A percentile compares a stretch with the other conserved stretches of the same genome.
These are phyloP conservation scores for Gephyroberyx darwinii DNA, from an alignment of 2,797 vertebrate genomes.

Conservation along the genomic window DNA sequence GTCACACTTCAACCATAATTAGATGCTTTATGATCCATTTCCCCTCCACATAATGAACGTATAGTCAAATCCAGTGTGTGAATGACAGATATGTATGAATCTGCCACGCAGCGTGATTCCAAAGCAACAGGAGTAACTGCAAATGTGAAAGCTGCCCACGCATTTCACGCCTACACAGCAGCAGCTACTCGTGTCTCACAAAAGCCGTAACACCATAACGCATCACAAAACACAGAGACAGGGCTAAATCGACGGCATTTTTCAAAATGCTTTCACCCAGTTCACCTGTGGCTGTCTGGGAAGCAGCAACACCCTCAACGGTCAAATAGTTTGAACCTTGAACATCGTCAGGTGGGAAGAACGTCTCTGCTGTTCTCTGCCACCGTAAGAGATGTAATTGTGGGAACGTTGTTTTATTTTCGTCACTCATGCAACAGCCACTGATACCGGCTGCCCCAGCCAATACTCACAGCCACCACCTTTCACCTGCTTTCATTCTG, in stretches of 20 bases:
- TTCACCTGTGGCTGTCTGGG: background rate
- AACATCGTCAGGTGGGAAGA: background rate
- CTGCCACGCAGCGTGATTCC: slow-evolving; percentile 33
- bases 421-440: background rate
- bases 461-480: background rate
- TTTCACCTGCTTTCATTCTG: background rate
- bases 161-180: slow-evolving; percentile 49
- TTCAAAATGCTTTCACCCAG: background rate
- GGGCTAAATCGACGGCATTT: slow-evolving; percentile 9
- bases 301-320: background rate
- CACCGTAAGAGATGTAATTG: background rate
- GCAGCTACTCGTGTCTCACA: slow-evolving; percentile 36
- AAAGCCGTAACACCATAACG: slow-evolving; percentile 39
- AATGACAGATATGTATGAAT: slow-evolving; percentile 57
- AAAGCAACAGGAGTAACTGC: slow-evolving; percentile 50
- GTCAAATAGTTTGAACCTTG: background rate
- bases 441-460: background rate
- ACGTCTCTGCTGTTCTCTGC: background rate
- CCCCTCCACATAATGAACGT: slow-evolving; percentile 20
- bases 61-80: slow-evolving; percentile 21
- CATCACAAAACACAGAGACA: slow-evolving; percentile 18
- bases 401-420: background rate
- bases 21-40: slow-evolving; percentile 30
- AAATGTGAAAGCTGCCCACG: slow-evolving; percentile 61
- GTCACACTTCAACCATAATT: slow-evolving; percentile 43